These are phyloP conservation scores for Steatornis caripensis DNA, from an alignment of 2,113 vertebrate genomes.

Conservation along the genomic window DNA sequence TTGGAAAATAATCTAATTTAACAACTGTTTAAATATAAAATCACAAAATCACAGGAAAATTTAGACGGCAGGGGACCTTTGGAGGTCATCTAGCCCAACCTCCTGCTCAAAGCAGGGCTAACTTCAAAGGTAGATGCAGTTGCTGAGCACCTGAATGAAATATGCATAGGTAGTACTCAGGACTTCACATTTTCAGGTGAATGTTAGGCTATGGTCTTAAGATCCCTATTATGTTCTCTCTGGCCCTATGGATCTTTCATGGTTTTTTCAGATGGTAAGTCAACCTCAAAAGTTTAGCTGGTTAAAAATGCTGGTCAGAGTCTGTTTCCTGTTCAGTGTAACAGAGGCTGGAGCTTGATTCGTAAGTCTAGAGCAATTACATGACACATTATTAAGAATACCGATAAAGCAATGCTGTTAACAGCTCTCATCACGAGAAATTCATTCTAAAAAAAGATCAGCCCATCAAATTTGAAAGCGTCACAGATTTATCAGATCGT, in stretches of 20 bases:
- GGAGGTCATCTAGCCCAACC: neutral
- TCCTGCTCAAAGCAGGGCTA: neutral
- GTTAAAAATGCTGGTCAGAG: neutral
- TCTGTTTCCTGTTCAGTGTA: neutral
- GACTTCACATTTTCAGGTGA: neutral
- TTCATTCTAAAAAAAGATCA: neutral
- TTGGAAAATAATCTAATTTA: neutral
- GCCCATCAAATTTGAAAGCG: neutral
- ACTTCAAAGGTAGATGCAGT: neutral
- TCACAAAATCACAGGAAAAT: neutral
- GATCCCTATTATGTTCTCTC: neutral
- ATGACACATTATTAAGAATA: neutral
- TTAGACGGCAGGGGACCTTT: neutral
- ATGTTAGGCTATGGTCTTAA: neutral
- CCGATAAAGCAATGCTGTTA: neutral
- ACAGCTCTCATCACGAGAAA: neutral
- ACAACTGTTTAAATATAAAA: neutral
- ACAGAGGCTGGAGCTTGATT: neutral
- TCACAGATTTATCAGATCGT: neutral
- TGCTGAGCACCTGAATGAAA: neutral
- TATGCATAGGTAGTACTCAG: neutral
- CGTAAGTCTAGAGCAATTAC: neutral
- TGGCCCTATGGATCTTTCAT: neutral
- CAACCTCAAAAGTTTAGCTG: neutral
- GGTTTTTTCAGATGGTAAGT: neutral